Evolutionary conservation across 2,797 vertebrate genomes (phyloP).

Genomic region (Paramormyrops hopkinsi): DNA sequence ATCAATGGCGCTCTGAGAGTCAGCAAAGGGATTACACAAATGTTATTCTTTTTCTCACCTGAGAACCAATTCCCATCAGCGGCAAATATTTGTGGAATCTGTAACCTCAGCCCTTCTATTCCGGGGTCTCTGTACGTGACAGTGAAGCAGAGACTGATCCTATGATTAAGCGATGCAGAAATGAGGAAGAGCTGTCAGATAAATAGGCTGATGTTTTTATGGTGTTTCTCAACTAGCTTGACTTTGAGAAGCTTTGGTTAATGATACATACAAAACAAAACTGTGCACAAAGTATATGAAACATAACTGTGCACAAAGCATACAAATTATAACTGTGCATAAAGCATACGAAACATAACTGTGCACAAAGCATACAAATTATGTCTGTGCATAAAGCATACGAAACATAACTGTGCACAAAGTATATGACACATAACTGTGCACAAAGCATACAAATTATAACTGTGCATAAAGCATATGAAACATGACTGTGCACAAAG

Average conservation of each 20-base stretch:
- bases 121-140: constrained; percentile 3
- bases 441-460: too few relatives aligned
- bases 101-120: constrained; percentile 35
- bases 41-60: not conserved
- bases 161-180: not conserved
- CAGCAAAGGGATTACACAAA: not conserved
- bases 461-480: too few relatives aligned
- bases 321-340: too few relatives aligned
- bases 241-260: not conserved
- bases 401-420: too few relatives aligned
- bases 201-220: not conserved
- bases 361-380: too few relatives aligned
- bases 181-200: constrained; percentile 2
- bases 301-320: too few relatives aligned
- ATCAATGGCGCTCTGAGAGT: not conserved
- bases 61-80: not conserved
- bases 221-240: not conserved
- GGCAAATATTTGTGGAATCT: constrained; percentile 41
- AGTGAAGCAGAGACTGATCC: constrained; percentile 14
- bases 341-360: too few relatives aligned
- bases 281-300: too few relatives aligned
- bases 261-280: not conserved
- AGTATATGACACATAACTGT: too few relatives aligned
- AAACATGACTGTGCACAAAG: too few relatives aligned
- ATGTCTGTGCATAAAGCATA: too few relatives aligned